These are phyloP conservation scores for Drosophila rhopaloa DNA, from an alignment of 1,140 invertebrate species.

Conservation along the genomic window DNA sequence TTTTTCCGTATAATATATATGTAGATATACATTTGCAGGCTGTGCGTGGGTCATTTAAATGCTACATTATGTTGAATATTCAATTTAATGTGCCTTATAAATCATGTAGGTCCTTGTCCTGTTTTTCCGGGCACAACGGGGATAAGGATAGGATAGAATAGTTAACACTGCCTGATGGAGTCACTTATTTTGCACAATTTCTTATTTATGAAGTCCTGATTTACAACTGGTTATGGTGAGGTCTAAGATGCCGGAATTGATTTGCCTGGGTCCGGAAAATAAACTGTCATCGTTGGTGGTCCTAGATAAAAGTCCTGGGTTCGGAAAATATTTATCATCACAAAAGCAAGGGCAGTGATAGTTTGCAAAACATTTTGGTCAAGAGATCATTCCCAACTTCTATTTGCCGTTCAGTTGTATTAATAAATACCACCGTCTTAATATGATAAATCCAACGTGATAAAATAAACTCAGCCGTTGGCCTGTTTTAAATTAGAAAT, in stretches of 20 bases:
- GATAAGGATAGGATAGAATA: conserved; percentile 2
- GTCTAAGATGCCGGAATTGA: neutral
- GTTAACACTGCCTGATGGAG: conserved; percentile 13
- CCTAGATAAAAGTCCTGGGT: neutral
- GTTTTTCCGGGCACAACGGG: conserved; percentile 9
- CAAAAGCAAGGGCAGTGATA: neutral
- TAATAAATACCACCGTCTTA: too few relatives aligned
- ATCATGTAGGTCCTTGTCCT: conserved; percentile 71
- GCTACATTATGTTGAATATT: conserved; percentile 81
- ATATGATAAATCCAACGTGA: too few relatives aligned
- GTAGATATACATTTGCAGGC: conserved; percentile 10
- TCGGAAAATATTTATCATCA: conserved; percentile 5
- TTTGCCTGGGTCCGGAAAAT: conserved; percentile 1
- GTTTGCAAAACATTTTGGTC: neutral
- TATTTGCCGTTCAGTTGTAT: neutral
- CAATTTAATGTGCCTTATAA: conserved; percentile 81
- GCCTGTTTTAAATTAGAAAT: too few relatives aligned
- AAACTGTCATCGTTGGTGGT: conserved; percentile 6
- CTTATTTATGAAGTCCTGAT: conserved; percentile 1
- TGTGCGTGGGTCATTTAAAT: conserved; percentile 76
- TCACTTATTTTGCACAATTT: conserved; percentile 10
- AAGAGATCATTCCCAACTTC: neutral
- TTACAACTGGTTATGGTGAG: conserved; percentile 4
- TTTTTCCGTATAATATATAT: conserved; percentile 1
- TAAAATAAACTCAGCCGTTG: too few relatives aligned